Evolutionary conservation across 2,888 invertebrate species (phyloP).

Genomic region (Pterostichus niger): DNA sequence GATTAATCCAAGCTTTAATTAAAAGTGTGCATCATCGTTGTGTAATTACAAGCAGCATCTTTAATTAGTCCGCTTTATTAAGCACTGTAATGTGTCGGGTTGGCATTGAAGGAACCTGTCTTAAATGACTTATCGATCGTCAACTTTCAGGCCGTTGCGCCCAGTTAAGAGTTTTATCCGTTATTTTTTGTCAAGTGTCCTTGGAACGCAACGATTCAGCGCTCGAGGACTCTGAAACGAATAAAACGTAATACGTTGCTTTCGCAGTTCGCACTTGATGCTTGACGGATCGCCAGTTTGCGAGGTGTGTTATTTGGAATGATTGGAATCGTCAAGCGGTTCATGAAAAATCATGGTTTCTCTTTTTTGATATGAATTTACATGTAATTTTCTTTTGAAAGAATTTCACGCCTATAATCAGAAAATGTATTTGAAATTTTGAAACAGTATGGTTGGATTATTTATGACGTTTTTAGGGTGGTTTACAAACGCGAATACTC

Average conservation of each 20-base stretch:
- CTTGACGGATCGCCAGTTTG: conserved; percentile 27
- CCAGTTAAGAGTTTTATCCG: conserved; percentile 14
- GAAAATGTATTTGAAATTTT: background rate
- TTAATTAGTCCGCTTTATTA: conserved; percentile 36
- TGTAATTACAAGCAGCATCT: conserved; percentile 26
- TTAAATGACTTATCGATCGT: conserved; percentile 40
- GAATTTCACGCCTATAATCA: background rate
- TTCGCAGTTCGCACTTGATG: conserved; percentile 34
- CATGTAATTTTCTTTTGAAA: conserved; percentile 19
- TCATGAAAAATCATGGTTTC: background rate
- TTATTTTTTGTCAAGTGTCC: conserved; percentile 50
- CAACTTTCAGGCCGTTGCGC: conserved; percentile 15
- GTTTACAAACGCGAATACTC: too few relatives aligned
- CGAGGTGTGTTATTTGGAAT: conserved; percentile 35
- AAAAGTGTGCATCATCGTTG: conserved; percentile 26
- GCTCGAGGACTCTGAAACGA: conserved; percentile 16
- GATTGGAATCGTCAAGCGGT: conserved; percentile 28
- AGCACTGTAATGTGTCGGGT: conserved; percentile 32
- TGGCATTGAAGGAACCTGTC: conserved; percentile 23
- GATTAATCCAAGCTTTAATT: background rate
- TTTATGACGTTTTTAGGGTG: background rate
- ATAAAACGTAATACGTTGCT: conserved; percentile 38
- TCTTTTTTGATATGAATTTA: conserved; percentile 16
- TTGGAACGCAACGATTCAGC: conserved; percentile 13
- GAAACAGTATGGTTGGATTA: background rate